Percentiles rank a stretch among this genome's conserved stretches.
These are phyloP conservation scores for Cottoperca gobio DNA, from an alignment of 2,797 vertebrate genomes.

Conservation along the genomic window DNA sequence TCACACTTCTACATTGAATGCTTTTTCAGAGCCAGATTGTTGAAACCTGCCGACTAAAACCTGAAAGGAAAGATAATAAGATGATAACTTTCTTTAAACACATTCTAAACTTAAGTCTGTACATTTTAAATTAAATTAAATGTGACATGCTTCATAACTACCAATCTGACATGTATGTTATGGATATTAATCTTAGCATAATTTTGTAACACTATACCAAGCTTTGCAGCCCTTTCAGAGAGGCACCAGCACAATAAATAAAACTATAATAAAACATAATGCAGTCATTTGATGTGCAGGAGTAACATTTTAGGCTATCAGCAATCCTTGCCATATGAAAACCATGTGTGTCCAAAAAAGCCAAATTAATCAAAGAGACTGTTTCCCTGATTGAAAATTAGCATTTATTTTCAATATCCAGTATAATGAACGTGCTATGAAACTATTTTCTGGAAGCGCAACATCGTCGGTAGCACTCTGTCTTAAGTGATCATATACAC, in stretches of 20 bases:
- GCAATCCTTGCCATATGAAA: background rate
- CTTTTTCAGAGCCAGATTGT: background rate
- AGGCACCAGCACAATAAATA: background rate
- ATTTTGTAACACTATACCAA: background rate
- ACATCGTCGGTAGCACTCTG: background rate
- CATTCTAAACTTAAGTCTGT: too few relatives aligned
- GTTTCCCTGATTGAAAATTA: background rate
- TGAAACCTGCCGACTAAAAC: background rate
- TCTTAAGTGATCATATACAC: background rate
- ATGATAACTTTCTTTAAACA: too few relatives aligned
- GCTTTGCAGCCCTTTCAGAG: background rate
- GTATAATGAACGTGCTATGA: background rate
- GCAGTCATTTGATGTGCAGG: constrained; percentile 6
- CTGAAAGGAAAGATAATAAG: too few relatives aligned
- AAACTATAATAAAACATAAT: constrained; percentile 14
- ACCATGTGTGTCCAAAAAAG: background rate
- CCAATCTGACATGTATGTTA: background rate
- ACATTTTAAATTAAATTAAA: background rate
- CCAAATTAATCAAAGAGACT: background rate
- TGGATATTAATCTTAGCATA: background rate
- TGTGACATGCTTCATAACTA: background rate
- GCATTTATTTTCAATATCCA: background rate
- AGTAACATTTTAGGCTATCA: constrained; percentile 2
- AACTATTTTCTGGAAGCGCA: background rate
- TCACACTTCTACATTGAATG: constrained; percentile 15